These are phyloP conservation scores for Crambe crambe DNA, from an alignment of 37 sponge, comb jelly and placozoan species.

Conservation along the genomic window DNA sequence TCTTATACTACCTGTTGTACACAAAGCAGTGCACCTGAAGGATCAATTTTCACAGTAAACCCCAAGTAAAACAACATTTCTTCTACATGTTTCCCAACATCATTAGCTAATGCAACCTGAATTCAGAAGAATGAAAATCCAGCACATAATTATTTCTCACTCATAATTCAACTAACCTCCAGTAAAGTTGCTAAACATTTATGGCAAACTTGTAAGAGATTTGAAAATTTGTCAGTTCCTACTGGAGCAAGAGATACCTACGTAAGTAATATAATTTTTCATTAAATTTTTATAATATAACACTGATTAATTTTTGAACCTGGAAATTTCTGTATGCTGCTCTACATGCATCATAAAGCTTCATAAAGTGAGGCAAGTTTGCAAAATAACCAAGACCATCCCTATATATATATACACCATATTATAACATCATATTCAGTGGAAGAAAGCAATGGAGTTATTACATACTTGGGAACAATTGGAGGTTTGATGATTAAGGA, in stretches of 20 bases:
- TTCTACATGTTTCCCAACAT: conserved; percentile 63
- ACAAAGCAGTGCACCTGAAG: conserved; percentile 70
- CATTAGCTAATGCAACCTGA: conserved; percentile 53
- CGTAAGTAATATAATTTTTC: background rate
- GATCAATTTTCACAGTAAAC: conserved; percentile 55
- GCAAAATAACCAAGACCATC: conserved; percentile 54
- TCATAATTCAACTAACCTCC: conserved; percentile 39
- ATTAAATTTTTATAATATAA: too few species aligned
- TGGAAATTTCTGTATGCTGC: conserved; percentile 70
- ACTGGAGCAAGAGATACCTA: conserved; percentile 51
- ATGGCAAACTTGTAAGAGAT: conserved; percentile 38
- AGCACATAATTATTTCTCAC: background rate
- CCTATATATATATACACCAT: background rate
- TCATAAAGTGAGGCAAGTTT: conserved; percentile 43
- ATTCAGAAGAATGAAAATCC: background rate
- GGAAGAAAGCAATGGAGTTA: background rate
- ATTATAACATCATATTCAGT: background rate
- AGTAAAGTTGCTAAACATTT: conserved; percentile 50
- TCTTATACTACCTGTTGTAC: conserved; percentile 70
- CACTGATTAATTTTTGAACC: too few species aligned
- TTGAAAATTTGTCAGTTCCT: conserved; percentile 64
- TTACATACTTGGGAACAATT: background rate
- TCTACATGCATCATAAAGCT: conserved; percentile 56
- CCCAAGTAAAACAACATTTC: conserved; percentile 51
- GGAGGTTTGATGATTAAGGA: background rate